Conservation (phyloP, 1,140 invertebrate species). For the Drosophila sulfurigaster region DNA sequence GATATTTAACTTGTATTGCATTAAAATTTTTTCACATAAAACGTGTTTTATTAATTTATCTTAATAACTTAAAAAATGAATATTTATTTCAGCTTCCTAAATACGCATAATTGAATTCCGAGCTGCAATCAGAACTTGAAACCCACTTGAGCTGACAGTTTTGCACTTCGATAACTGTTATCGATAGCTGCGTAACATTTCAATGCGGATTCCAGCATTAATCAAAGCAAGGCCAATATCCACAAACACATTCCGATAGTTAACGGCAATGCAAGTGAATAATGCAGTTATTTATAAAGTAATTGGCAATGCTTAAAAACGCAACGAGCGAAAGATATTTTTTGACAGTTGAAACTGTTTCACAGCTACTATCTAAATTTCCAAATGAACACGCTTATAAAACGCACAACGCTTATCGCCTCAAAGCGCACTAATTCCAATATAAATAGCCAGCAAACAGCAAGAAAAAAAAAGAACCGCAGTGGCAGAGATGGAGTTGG, state of each 20-base stretch:
- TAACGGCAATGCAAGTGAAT: neutral
- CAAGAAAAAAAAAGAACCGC: conserved; percentile 14
- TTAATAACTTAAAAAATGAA: no score
- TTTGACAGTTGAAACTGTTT: conserved; percentile 41
- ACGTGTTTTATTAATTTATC: no score
- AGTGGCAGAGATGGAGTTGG: neutral
- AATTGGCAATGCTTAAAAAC: conserved; percentile 16
- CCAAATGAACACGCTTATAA: conserved; percentile 72
- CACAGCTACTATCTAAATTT: conserved; percentile 72
- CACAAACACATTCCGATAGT: neutral
- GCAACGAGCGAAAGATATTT: conserved; percentile 32
- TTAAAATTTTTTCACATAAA: no score
- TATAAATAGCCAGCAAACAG: conserved; percentile 63
- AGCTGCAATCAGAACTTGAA: neutral
- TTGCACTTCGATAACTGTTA: neutral
- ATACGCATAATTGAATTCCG: no score
- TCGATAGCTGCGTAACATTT: neutral
- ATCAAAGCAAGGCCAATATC: neutral
- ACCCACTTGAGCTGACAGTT: neutral
- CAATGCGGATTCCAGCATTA: neutral
- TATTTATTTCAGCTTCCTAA: no score
- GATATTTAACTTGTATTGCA: no score
- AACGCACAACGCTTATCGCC: conserved; percentile 66
- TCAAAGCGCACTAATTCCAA: conserved; percentile 74
- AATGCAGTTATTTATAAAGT: conserved; percentile 12